Percentiles rank a stretch among this genome's conserved stretches.
phyloP scores from a whole-genome alignment of 1,140 invertebrate species.

The Bicyclus anynana region DNA sequence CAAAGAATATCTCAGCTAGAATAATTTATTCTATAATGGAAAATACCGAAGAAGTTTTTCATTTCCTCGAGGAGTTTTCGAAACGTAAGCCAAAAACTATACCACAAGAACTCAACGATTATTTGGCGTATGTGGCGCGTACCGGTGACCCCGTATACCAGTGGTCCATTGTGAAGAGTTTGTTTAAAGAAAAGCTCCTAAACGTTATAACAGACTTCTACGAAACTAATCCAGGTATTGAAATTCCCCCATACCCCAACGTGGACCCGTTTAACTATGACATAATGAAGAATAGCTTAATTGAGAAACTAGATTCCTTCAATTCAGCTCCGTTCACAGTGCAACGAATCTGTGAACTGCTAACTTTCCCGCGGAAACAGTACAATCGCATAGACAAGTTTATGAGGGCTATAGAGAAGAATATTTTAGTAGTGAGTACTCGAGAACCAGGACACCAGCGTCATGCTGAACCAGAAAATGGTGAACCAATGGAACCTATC shows the following conservation, averaged over 20 bases:
- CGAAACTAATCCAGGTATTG: conserved; percentile 85
- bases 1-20: neutral
- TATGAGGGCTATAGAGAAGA: conserved; percentile 96
- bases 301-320: conserved; percentile 90
- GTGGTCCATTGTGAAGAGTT: conserved; percentile 91
- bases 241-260: conserved; percentile 90
- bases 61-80: conserved; percentile 90
- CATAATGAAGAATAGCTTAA: conserved; percentile 89
- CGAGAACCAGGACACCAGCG: conserved; percentile 87
- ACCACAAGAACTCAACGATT: conserved; percentile 93
- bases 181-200: conserved; percentile 92
- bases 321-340: conserved; percentile 96
- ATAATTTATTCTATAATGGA: conserved; percentile 79
- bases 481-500: conserved; percentile 80
- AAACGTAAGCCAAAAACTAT: conserved; percentile 89
- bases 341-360: conserved; percentile 95
- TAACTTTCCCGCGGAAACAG: conserved; percentile 93
- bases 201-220: conserved; percentile 92
- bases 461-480: conserved; percentile 81
- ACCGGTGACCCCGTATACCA: conserved; percentile 96
- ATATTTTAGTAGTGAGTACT: conserved; percentile 96
- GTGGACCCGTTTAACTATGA: conserved; percentile 95
- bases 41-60: conserved; percentile 90
- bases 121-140: conserved; percentile 92
- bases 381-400: conserved; percentile 98